Base-by-base conservation (phyloP, 2,888 invertebrate genomes). In the Zygogramma bicolorata region DNA sequence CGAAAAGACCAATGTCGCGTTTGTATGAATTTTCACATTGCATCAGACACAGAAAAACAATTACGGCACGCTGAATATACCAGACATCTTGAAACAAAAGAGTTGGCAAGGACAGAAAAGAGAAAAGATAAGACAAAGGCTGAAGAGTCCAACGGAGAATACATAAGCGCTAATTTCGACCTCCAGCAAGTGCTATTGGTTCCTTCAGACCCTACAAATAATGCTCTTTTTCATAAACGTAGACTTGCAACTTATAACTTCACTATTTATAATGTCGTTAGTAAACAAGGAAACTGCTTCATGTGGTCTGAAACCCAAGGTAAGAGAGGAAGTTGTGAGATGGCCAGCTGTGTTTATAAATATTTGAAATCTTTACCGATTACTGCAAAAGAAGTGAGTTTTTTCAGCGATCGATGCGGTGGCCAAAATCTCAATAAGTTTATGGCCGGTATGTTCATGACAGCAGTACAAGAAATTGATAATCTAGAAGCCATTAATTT, bases 381-480 rank as follows among this genome's bases (percentile, higher is more conserved):
- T 10, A 38, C 46, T 57, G 27, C 68, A 22, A 66, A 76, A 22
- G 34, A 78, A 18, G 62, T 82, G 10, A 58, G 29, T 1, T 82
- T 68, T 58, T 82, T 73, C 46, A 81, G 81, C 66, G 80, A 81
- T 65, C 65, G 81, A 58, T 82, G 80, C 59, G 79, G 78, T n/a
- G 82, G 81, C 8, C 81, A 82, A 72, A 79, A 82, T 40, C 68
- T 79, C 7, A 80, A 81, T 62, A 71, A 81, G 66, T 81, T 69
- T 73, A 70, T 80, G 13, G 77, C 77, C 53, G 73, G 71, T 15
- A 81, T 82, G 78, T 80, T 72, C 61, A 53, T 79, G 61, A 40
- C 20, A 42, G 80, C 79, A 27, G 77, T 80, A 22, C 74, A 75
- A 49, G 74, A 70, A 66, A 67, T 80, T 62, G n/a, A 20, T 20